Conservation (phyloP, 2,797 vertebrate species). For the Dipus sagitta region DNA sequence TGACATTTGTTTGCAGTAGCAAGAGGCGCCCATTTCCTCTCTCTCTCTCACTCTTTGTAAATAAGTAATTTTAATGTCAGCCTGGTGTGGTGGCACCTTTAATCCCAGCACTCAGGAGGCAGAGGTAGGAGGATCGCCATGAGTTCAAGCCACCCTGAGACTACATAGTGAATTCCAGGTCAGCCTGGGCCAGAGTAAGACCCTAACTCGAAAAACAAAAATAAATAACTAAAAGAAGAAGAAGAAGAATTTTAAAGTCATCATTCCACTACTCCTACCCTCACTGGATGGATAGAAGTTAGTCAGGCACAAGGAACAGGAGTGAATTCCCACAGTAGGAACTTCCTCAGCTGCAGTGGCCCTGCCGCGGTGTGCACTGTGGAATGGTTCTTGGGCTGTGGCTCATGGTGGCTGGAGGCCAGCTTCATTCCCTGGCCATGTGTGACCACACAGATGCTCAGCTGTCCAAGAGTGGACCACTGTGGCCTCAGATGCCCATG, state of each 20-base stretch:
- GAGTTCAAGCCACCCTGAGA: too few species aligned
- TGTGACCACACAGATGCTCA: not conserved
- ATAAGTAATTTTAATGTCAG: not conserved
- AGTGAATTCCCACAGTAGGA: too few species aligned
- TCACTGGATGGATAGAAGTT: not conserved
- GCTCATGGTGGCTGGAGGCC: not conserved
- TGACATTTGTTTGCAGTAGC: too few species aligned
- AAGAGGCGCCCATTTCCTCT: too few species aligned
- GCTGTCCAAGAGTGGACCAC: not conserved
- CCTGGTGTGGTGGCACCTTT: too few species aligned
- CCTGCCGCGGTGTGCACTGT: accelerated
- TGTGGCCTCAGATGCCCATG: not conserved
- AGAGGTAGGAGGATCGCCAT: too few species aligned
- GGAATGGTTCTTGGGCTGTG: not conserved
- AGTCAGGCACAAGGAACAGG: not conserved
- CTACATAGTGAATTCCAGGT: too few species aligned
- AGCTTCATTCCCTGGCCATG: not conserved
- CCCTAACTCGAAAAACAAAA: too few species aligned
- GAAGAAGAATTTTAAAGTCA: not conserved
- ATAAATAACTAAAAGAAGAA: not conserved
- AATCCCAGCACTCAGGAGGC: too few species aligned
- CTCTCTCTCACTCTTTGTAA: too few species aligned
- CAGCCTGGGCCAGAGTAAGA: too few species aligned
- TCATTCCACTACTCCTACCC: not conserved
- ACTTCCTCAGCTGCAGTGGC: not conserved